Evolutionary conservation across 2,888 invertebrate genomes (phyloP).

Genomic region (Conops quadrifasciatus): DNA sequence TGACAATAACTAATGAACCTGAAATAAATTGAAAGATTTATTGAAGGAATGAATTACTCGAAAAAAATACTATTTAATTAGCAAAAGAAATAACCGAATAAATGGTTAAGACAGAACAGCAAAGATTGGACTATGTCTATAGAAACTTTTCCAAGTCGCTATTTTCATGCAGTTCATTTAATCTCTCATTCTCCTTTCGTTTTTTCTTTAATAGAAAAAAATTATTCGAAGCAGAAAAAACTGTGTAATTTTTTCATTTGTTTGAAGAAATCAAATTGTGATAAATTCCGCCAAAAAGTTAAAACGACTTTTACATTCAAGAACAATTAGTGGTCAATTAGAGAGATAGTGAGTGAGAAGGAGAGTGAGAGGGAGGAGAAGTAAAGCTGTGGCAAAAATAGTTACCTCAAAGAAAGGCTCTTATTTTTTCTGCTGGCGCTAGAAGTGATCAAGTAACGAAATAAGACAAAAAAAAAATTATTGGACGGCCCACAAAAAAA

Average conservation of each 20-base stretch:
- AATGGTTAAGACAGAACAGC: too few relatives aligned
- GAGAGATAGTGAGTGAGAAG: neutral
- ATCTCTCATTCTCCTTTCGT: conserved; percentile 8
- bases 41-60: too few relatives aligned
- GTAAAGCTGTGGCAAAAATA: neutral
- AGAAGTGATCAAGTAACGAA: too few relatives aligned
- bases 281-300: conserved; percentile 24
- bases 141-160: conserved; percentile 47
- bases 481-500: too few relatives aligned
- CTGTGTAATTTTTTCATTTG: conserved; percentile 2
- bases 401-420: too few relatives aligned
- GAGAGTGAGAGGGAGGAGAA: neutral
- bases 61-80: too few relatives aligned
- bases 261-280: conserved; percentile 25
- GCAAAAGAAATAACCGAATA: too few relatives aligned
- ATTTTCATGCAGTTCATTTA: conserved; percentile 10
- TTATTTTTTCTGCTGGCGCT: too few relatives aligned
- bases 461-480: too few relatives aligned
- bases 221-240: neutral
- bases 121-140: too few relatives aligned
- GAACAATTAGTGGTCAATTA: conserved; percentile 33
- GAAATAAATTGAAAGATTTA: too few relatives aligned
- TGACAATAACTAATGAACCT: too few relatives aligned
- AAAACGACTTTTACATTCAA: conserved; percentile 18
- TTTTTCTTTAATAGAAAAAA: neutral